These are phyloP conservation scores for Chiroxiphia lanceolata DNA, from an alignment of 2,797 vertebrate species.

Conservation along the genomic window DNA sequence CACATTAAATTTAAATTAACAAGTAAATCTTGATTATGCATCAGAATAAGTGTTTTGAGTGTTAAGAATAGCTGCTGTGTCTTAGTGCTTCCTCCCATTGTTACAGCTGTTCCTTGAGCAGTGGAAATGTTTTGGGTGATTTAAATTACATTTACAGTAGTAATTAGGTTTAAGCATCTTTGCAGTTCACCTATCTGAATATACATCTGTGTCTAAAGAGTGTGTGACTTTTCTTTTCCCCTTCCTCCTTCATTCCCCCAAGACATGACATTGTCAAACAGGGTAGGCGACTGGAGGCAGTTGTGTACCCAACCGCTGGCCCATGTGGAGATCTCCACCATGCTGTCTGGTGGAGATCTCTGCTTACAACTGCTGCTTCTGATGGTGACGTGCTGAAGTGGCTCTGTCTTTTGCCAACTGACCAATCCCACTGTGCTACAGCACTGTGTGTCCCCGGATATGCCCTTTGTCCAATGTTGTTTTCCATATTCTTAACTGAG, in stretches of 20 bases:
- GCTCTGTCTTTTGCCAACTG: not conserved
- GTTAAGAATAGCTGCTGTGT: conserved; percentile 45
- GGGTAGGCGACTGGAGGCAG: not conserved
- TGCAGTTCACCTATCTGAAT: not conserved
- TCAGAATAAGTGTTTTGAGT: conserved; percentile 11
- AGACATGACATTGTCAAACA: fast-evolving
- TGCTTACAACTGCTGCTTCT: not conserved
- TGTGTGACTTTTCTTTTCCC: fast-evolving
- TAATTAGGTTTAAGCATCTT: conserved; percentile 13
- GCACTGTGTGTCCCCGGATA: not conserved
- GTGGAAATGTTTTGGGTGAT: conserved; percentile 21
- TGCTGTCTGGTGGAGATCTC: not conserved
- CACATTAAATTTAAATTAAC: conserved; percentile 10
- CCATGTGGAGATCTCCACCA: too few relatives aligned
- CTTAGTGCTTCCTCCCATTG: conserved; percentile 57
- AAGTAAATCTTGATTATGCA: conserved; percentile 45
- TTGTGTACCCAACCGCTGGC: fast-evolving
- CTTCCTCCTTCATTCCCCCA: not conserved
- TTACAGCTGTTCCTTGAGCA: conserved; percentile 49
- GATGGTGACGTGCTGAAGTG: fast-evolving
- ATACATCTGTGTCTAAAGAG: not conserved
- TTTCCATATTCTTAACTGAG: not conserved
- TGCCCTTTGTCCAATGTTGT: not conserved
- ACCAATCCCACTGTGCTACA: not conserved
- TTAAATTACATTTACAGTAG: conserved; percentile 42